Percentiles rank a stretch among this genome's conserved stretches.
These are phyloP conservation scores for Achlya flavicornis DNA, from an alignment of 2,888 invertebrate species.

Conservation along the genomic window DNA sequence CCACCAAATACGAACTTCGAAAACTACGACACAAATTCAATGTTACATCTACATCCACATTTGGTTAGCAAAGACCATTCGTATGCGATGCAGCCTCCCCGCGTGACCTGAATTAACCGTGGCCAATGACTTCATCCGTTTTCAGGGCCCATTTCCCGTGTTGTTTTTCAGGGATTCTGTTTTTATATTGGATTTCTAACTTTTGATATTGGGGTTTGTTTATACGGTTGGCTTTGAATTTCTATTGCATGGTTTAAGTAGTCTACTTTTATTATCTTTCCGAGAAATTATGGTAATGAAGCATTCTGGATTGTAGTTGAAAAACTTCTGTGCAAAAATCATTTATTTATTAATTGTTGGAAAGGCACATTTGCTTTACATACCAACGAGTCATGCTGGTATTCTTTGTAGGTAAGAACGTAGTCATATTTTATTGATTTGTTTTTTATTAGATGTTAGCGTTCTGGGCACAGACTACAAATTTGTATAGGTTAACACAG, in stretches of 20 bases:
- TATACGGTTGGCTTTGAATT: background rate
- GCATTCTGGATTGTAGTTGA: background rate
- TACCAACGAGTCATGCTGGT: too few relatives aligned
- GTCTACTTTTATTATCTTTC: background rate
- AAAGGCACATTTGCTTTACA: too few relatives aligned
- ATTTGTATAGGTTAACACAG: too few relatives aligned
- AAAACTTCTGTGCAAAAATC: background rate
- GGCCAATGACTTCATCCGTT: conserved; percentile 29
- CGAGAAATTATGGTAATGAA: background rate
- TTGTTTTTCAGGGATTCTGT: conserved; percentile 21
- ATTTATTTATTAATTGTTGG: too few relatives aligned
- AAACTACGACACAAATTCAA: background rate
- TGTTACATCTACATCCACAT: background rate
- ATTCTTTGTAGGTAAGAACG: too few relatives aligned
- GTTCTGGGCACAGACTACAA: too few relatives aligned
- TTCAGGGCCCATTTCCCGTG: conserved; percentile 17
- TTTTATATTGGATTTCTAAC: conserved; percentile 10
- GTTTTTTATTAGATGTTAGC: too few relatives aligned
- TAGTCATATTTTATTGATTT: too few relatives aligned
- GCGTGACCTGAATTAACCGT: conserved; percentile 32
- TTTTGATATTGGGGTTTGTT: conserved; percentile 5
- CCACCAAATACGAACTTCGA: background rate
- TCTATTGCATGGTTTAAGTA: background rate
- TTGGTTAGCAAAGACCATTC: conserved; percentile 15
- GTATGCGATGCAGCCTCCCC: conserved; percentile 27